Conservation (phyloP, 2,113 vertebrate species). For the Grammomys surdaster region DNA sequence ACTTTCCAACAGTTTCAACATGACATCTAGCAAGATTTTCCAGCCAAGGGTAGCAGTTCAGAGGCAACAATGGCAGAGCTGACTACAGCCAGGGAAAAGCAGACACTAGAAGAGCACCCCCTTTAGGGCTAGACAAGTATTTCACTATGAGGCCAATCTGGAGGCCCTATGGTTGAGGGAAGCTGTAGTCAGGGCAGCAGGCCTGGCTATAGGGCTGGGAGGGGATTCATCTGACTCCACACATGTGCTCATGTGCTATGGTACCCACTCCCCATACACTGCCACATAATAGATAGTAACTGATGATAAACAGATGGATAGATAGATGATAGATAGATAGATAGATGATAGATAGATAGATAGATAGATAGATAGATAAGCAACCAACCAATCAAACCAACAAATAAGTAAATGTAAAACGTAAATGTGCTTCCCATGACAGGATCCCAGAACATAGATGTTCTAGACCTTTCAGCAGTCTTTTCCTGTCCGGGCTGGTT, state of each 20-base stretch:
- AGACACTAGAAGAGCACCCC: background rate
- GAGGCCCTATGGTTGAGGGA: background rate
- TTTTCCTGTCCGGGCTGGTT: background rate
- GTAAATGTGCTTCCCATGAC: background rate
- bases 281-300: too few relatives aligned
- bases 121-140: background rate
- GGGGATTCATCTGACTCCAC: background rate
- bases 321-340: too few relatives aligned
- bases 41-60: constrained; percentile 47
- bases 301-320: too few relatives aligned
- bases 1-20: constrained; percentile 51
- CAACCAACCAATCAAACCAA: background rate
- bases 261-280: background rate
- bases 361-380: too few relatives aligned
- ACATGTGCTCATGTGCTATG: background rate
- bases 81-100: background rate
- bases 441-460: background rate
- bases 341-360: too few relatives aligned
- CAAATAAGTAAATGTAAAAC: background rate
- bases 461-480: background rate
- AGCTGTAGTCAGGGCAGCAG: background rate
- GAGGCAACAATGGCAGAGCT: background rate
- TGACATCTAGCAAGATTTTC: background rate
- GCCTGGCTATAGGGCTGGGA: background rate
- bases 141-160: background rate